A percentile compares a stretch with the other conserved stretches of the same genome.
These are phyloP conservation scores for Agriotes lineatus DNA, from an alignment of 2,888 invertebrate species.

Conservation along the genomic window DNA sequence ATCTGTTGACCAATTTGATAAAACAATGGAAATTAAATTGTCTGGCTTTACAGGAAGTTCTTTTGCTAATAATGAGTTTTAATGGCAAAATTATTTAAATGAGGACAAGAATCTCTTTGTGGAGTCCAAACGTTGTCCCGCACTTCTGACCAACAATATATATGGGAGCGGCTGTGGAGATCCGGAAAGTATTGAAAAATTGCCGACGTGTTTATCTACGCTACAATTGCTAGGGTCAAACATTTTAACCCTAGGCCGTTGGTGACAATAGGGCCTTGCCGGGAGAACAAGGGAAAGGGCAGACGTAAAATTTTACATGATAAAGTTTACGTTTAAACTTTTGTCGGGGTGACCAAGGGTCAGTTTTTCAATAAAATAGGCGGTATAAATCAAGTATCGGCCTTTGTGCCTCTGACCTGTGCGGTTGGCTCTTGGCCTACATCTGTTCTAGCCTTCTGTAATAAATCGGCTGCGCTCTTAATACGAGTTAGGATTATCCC, in stretches of 20 bases:
- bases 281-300: slow-evolving; percentile 58
- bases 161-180: slow-evolving; percentile 43
- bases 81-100: slow-evolving; percentile 26
- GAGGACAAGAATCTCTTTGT: slow-evolving; percentile 8
- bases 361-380: slow-evolving; percentile 60
- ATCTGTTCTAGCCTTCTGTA: slow-evolving; percentile 63
- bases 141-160: slow-evolving; percentile 36
- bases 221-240: slow-evolving; percentile 65
- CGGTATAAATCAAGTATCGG: slow-evolving; percentile 65
- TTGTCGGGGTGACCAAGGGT: slow-evolving; percentile 59
- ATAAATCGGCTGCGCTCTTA: slow-evolving; percentile 54
- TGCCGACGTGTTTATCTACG: slow-evolving; percentile 65
- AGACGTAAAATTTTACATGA: slow-evolving; percentile 61
- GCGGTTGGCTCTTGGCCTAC: slow-evolving; percentile 66
- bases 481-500: slow-evolving; percentile 50
- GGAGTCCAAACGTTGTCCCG: slow-evolving; percentile 20
- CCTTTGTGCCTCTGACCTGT: slow-evolving; percentile 58
- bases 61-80: background rate
- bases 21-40: too few relatives aligned
- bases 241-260: slow-evolving; percentile 64
- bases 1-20: too few relatives aligned
- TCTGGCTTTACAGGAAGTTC: too few relatives aligned
- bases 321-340: slow-evolving; percentile 57
- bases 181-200: slow-evolving; percentile 61
- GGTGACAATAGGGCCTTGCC: slow-evolving; percentile 56